These are phyloP conservation scores for Acronicta leporina DNA, from an alignment of 2,888 invertebrate species.

Conservation along the genomic window DNA sequence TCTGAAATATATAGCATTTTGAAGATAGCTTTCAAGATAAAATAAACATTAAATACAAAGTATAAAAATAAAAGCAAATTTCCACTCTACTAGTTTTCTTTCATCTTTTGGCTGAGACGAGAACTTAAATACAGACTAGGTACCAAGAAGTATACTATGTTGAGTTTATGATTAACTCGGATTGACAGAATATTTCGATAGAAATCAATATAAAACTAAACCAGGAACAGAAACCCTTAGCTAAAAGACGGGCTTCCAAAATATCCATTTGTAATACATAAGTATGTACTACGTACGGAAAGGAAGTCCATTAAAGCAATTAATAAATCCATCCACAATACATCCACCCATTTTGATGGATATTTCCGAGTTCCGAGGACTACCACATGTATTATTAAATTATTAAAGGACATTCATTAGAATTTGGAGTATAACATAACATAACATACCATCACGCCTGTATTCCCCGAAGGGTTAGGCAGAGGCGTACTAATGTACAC, in stretches of 20 bases:
- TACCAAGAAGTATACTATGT: no score
- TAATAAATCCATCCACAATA: conserved; percentile 3
- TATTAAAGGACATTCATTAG: background rate
- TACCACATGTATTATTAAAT: background rate
- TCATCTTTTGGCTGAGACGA: no score
- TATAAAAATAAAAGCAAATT: no score
- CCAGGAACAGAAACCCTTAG: background rate
- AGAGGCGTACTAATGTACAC: no score
- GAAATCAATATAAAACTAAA: background rate
- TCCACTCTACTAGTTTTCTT: no score
- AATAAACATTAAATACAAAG: conserved; percentile 1
- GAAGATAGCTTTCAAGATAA: conserved; percentile 16
- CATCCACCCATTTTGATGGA: background rate
- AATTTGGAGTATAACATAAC: background rate
- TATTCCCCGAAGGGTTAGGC: no score
- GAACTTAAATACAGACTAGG: no score
- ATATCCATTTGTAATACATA: background rate
- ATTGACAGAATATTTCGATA: background rate
- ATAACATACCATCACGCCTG: no score
- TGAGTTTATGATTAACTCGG: background rate
- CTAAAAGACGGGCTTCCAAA: background rate
- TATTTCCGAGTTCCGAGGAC: background rate
- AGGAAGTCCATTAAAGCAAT: conserved; percentile 8
- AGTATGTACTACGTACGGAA: no score
- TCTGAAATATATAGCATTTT: conserved; percentile 40